Conservation (phyloP, 2,113 vertebrate species). For the cat (Felis catus) region DNA sequence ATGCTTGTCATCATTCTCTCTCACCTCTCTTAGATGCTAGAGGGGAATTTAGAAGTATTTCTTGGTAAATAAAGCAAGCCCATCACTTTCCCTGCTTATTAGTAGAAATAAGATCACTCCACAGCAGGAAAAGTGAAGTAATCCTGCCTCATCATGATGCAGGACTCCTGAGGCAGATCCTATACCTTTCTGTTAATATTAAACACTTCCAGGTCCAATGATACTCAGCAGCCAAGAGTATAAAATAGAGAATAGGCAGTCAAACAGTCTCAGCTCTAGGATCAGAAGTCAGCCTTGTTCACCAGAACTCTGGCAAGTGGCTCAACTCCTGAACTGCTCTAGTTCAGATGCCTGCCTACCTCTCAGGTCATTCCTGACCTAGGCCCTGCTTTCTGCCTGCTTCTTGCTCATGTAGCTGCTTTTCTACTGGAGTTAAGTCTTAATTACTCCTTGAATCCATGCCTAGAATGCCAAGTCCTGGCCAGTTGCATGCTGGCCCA, state of each 20-base stretch:
- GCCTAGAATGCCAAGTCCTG: background rate
- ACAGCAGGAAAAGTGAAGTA: background rate
- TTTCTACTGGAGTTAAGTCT: background rate
- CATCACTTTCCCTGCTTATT: slow-evolving; percentile 43
- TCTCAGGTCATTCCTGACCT: background rate
- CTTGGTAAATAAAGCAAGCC: slow-evolving; percentile 69
- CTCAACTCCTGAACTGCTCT: background rate
- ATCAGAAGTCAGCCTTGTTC: background rate
- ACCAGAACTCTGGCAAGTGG: background rate
- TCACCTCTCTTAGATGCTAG: slow-evolving; percentile 5
- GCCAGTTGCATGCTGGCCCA: background rate
- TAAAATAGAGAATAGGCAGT: background rate
- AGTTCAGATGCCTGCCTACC: background rate
- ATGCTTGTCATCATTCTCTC: slow-evolving; percentile 63
- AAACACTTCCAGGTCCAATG: background rate
- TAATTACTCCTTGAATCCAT: background rate
- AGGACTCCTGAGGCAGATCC: background rate
- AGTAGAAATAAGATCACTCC: background rate
- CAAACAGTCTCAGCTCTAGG: background rate
- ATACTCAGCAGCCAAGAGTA: background rate
- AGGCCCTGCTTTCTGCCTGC: background rate
- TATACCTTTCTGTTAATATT: background rate
- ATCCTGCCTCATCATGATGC: background rate
- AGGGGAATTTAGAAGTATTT: slow-evolving; percentile 50
- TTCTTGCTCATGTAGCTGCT: background rate